Base-by-base conservation (phyloP, 2,797 vertebrate species). In the Bradypodion ventrale region DNA sequence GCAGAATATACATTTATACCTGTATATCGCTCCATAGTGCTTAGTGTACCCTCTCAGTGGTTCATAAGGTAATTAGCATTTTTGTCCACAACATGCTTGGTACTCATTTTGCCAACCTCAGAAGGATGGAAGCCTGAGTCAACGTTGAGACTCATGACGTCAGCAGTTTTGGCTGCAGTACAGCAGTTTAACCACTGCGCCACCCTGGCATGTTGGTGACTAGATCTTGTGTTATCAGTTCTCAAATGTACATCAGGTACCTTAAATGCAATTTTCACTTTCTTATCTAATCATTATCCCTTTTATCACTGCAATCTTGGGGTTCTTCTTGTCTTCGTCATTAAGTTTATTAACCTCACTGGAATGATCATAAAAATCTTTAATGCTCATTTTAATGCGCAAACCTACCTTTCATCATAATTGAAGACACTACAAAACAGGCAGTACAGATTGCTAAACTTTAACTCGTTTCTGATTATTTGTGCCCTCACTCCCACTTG, bases 331-430 rank as follows among this genome's bases (percentile, higher is more conserved):
- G 15, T 78, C 23, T 78, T 62, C n/a, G 15, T 77, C 56, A 35
- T 75, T 83, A 77, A 44, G 23, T 59, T 77, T 65, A 82, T 76
- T 72, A 35, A 73, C 35, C 37, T 78, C 19, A 23, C 12, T 79
- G 9, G 1, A 42, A 59, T 21, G 19, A 68, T 70, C 40, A 60
- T 60, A 72, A 77, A 32, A 68, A 69, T 59, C 13, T 77, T 5
- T 8, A 7, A 15, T 40, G 29, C 73, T 79, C 13, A 32, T 68
- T 56, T 56, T 56, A 16, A 56, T 56, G 16, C 13, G 49, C 46
- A 4, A 8, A 78, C 42, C 13, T 69, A 13, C 23, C 13, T 70
- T 60, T 70, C 42, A 23, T 49, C 9, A 52, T 46, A 7, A 25
- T 29, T 78, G 7, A n/a, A 5, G 12, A 25, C 37, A 23, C n/a